A percentile compares a stretch with the other conserved stretches of the same genome.
Evolutionary conservation across 1,140 invertebrate species (phyloP).

Genomic region (Sminthurides bifidus): DNA sequence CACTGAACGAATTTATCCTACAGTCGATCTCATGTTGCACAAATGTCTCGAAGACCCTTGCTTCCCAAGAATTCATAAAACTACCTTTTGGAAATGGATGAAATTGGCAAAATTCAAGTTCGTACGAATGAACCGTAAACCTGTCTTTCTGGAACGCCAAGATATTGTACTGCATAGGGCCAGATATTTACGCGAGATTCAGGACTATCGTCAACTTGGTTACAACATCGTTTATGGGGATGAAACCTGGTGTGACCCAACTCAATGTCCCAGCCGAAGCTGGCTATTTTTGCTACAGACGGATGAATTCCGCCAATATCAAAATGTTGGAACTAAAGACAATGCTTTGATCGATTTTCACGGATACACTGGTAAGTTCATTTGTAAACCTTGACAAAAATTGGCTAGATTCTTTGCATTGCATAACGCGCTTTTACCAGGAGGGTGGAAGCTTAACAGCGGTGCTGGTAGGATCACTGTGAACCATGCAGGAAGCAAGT

Average conservation of each 20-base stretch:
- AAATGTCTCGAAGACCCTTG: neutral
- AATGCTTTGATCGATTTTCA: neutral
- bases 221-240: slow-evolving; percentile 6
- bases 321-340: neutral
- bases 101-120: slow-evolving; percentile 6
- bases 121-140: neutral
- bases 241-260: slow-evolving; percentile 12
- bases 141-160: slow-evolving; percentile 11
- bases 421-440: neutral
- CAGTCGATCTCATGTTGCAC: neutral
- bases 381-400: neutral
- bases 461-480: slow-evolving; percentile 10
- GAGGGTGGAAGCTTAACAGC: slow-evolving; percentile 9
- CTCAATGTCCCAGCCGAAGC: neutral
- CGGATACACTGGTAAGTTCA: neutral
- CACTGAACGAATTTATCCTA: slow-evolving; percentile 9
- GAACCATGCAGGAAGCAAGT: slow-evolving; percentile 8
- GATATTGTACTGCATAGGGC: slow-evolving; percentile 10
- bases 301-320: neutral
- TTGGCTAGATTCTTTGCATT: neutral
- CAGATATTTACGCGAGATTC: slow-evolving; percentile 5
- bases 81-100: slow-evolving; percentile 5
- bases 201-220: neutral
- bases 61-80: slow-evolving; percentile 3
- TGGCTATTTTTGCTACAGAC: slow-evolving; percentile 4